Base-by-base conservation (phyloP, 2,888 invertebrate genomes). In the Fragum whitleyi region DNA sequence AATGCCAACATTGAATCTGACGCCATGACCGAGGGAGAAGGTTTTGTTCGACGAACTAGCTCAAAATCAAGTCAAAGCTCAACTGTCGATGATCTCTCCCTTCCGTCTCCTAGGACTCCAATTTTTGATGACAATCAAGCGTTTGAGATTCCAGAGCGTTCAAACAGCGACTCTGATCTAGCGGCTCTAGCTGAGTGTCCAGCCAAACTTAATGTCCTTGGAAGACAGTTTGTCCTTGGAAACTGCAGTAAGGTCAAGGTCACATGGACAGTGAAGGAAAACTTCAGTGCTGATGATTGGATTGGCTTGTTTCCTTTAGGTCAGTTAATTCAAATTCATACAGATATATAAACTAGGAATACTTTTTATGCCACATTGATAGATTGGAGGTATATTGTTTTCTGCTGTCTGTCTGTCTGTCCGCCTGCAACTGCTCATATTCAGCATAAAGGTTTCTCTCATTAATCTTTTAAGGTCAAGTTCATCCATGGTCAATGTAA, bases 221-320 rank as follows among this genome's bases (percentile, higher is more conserved):
- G 89, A 32, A 81, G 87, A n/a, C 89, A 91, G 74, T 90, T 92
- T 77, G 84, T 86, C 9, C 86, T 93, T n/a, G 91, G 91, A 29
- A 87, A 83, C 26, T 79, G 88, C 28, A 88, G 82, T 2, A 86
- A 89, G 53, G 87, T 94, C 16, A 90, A 91, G 53, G 90, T 94
- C 42, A 89, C 90, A 11, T 94, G 94, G 94, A 93, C 93, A 78
- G 92, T 94, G 29, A 91, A 90, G 57, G 94, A 94, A 70, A 92
- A 93, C 73, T 92, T 92, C 9, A 91, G 91, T 21, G 90, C 92
- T 16, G 90, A 91, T 62, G 94, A 94, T 86, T 94, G 94, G 94
- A 94, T 94, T 76, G 94, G 94, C 19, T 90, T 94, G 23, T 94
- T 93, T 87, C 90, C 90, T 62, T 87, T 90, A 85, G 94, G 94